Evolutionary conservation across 2,888 invertebrate genomes (phyloP).

Genomic region (Ochropleura leucogaster): DNA sequence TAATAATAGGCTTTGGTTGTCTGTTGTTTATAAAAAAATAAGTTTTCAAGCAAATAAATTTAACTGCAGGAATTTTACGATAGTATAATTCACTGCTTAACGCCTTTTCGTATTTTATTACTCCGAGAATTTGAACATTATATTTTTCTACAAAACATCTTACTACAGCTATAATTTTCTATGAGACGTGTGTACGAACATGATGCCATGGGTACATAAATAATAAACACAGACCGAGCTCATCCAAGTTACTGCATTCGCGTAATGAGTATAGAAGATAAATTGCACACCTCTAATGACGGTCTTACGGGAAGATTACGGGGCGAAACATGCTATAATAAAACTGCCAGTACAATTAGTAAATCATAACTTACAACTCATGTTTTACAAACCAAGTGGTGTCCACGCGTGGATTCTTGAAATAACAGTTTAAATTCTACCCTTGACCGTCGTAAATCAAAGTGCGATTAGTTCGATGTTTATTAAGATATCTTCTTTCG

Average conservation of each 20-base stretch:
- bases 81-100: constrained; percentile 16
- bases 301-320: constrained; percentile 60
- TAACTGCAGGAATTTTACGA: constrained; percentile 9
- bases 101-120: constrained; percentile 22
- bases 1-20: background rate
- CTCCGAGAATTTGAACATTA: constrained; percentile 17
- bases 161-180: constrained; percentile 42
- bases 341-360: constrained; percentile 61
- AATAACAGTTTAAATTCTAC: constrained; percentile 39
- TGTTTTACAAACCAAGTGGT: constrained; percentile 29
- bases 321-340: constrained; percentile 48
- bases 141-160: constrained; percentile 22
- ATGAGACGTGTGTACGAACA: constrained; percentile 19
- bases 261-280: constrained; percentile 65
- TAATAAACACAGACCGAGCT: constrained; percentile 48
- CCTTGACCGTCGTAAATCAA: constrained; percentile 55
- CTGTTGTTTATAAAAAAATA: constrained; percentile 4
- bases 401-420: constrained; percentile 18
- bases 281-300: constrained; percentile 63
- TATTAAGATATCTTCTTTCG: constrained; percentile 45
- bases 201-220: constrained; percentile 45
- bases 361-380: constrained; percentile 51
- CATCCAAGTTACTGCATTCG: constrained; percentile 58
- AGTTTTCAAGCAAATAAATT: background rate
- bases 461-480: constrained; percentile 29